phyloP scores from a whole-genome alignment of 2,113 vertebrate genomes.

The Varanus komodoensis region DNA sequence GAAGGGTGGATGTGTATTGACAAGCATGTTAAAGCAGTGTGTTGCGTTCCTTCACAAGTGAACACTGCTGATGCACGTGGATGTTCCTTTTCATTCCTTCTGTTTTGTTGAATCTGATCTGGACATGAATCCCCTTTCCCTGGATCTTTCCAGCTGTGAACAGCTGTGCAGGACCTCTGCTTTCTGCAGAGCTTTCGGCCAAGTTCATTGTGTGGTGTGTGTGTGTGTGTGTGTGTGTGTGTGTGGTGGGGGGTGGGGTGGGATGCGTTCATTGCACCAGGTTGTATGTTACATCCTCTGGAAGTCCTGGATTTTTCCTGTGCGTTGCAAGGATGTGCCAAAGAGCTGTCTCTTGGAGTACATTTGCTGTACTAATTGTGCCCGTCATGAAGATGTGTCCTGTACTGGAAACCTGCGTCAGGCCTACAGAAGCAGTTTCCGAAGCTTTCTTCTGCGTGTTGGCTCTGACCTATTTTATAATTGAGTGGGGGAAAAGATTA shows the following conservation, averaged over 20 bases:
- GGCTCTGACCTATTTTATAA: slow-evolving; percentile 22
- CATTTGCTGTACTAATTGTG: background rate
- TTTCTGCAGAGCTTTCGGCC: background rate
- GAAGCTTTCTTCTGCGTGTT: background rate
- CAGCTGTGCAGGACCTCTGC: background rate
- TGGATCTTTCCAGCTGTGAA: background rate
- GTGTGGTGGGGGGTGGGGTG: background rate
- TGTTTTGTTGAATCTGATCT: background rate
- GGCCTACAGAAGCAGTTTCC: slow-evolving; percentile 17
- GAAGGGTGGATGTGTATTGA: no score
- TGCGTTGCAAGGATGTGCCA: no score
- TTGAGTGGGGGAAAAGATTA: background rate
- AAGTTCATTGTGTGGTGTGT: no score
- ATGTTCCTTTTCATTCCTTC: background rate
- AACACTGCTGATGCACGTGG: background rate
- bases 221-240: no score
- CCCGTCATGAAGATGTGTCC: background rate
- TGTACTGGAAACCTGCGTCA: background rate
- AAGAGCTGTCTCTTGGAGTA: background rate
- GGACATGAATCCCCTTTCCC: background rate
- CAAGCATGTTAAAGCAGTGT: no score
- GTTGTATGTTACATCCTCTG: background rate
- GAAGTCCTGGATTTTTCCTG: background rate
- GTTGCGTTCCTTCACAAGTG: no score
- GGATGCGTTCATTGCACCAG: background rate